A percentile compares a stretch with the other conserved stretches of the same genome.
Conservation (phyloP, 2,113 vertebrate genomes). For the Spea multiplicata region DNA sequence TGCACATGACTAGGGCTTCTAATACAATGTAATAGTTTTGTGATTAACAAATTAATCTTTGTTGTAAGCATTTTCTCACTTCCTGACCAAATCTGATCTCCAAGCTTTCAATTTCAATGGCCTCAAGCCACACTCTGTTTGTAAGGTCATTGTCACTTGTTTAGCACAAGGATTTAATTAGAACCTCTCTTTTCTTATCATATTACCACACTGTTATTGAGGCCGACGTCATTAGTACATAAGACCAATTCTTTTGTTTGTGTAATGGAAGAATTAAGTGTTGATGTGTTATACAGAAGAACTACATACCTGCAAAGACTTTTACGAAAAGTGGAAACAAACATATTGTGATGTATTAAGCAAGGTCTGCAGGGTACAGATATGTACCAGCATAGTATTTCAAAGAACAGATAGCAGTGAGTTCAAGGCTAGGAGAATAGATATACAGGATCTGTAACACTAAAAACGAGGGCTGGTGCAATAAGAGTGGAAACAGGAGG, state of each 20-base stretch:
- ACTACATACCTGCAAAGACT: neutral
- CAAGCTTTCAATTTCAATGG: conserved; percentile 47
- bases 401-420: too few species aligned
- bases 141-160: conserved; percentile 61
- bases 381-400: neutral
- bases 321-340: neutral
- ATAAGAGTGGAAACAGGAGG: too few species aligned
- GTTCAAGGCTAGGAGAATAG: too few species aligned
- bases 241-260: conserved; percentile 43
- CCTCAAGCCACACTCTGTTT: conserved; percentile 56
- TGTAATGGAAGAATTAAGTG: neutral
- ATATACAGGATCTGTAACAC: too few species aligned
- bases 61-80: conserved; percentile 50
- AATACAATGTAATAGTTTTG: conserved; percentile 18
- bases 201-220: conserved; percentile 38
- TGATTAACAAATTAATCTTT: conserved; percentile 42
- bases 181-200: conserved; percentile 54
- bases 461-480: too few species aligned
- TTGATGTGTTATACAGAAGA: conserved; percentile 1
- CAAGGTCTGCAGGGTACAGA: neutral
- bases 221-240: conserved; percentile 51
- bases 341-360: neutral
- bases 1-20: conserved; percentile 38
- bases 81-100: conserved; percentile 52
- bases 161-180: conserved; percentile 64